A percentile compares a stretch with the other conserved stretches of the same genome.
Evolutionary conservation across 2,888 invertebrate species (phyloP).

Genomic region (Meta bourneti): DNA sequence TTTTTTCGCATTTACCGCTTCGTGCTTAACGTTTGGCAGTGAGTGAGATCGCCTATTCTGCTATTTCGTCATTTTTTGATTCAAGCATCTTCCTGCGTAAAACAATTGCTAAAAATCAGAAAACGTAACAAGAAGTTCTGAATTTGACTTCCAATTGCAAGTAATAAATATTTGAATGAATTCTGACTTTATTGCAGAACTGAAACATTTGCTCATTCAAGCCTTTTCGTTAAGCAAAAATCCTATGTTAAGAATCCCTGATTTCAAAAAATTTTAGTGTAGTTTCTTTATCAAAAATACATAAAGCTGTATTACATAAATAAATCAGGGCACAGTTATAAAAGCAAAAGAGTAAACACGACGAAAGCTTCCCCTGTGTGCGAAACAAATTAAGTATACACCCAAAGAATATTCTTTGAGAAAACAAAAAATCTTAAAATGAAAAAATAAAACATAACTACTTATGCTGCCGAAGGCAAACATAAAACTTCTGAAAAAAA

Average conservation of each 20-base stretch:
- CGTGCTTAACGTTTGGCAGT: no score
- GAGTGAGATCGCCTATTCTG: no score
- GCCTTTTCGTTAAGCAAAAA: slow-evolving; percentile 2
- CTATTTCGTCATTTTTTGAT: no score
- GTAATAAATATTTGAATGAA: background rate
- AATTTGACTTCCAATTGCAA: background rate
- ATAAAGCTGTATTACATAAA: slow-evolving; percentile 68
- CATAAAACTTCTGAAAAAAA: slow-evolving; percentile 63
- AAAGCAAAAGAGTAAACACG: slow-evolving; percentile 59
- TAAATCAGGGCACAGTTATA: slow-evolving; percentile 61
- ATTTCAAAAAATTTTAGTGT: slow-evolving; percentile 33
- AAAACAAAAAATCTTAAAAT: slow-evolving; percentile 50
- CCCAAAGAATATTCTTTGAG: slow-evolving; percentile 41
- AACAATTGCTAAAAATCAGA: background rate
- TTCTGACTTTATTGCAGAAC: background rate
- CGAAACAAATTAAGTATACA: slow-evolving; percentile 67
- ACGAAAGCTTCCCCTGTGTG: slow-evolving; percentile 43
- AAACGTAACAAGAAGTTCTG: background rate
- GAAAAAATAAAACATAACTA: slow-evolving; percentile 53
- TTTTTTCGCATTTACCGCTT: no score
- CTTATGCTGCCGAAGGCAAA: slow-evolving; percentile 57
- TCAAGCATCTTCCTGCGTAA: no score
- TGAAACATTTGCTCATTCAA: background rate
- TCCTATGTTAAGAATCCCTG: slow-evolving; percentile 35
- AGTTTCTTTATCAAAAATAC: slow-evolving; percentile 66